phyloP scores from a whole-genome alignment of 2,797 vertebrate genomes.

The Gastrophryne carolinensis region DNA sequence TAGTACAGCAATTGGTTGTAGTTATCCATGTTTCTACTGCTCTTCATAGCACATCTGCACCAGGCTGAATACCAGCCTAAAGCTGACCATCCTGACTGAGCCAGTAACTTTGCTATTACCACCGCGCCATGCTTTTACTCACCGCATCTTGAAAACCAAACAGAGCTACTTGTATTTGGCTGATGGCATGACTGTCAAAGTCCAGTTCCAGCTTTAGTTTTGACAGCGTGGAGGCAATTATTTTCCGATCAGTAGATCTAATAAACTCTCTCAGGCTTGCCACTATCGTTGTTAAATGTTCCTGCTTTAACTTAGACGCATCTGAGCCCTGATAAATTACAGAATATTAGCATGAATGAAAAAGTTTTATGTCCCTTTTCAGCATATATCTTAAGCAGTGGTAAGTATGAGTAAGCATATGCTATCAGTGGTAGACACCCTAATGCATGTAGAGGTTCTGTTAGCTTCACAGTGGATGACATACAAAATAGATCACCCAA shows the following conservation, averaged over 20 bases:
- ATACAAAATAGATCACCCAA: no score
- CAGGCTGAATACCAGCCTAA: no score
- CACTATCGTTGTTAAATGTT: conserved; percentile 88
- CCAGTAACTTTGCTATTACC: not conserved
- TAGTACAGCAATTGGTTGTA: no score
- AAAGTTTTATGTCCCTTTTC: no score
- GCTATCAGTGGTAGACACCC: no score
- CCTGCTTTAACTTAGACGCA: conserved; percentile 83
- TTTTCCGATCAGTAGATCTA: conserved; percentile 92
- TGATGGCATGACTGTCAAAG: conserved; percentile 94
- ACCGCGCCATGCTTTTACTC: conserved; percentile 69
- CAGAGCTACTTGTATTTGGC: conserved; percentile 92
- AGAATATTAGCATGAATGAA: conserved; percentile 9
- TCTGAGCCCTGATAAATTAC: conserved; percentile 78
- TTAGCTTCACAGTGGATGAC: no score
- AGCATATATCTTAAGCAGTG: no score
- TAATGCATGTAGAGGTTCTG: no score
- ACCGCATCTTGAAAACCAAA: conserved; percentile 98
- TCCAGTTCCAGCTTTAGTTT: conserved; percentile 95
- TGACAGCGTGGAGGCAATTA: conserved; percentile 88
- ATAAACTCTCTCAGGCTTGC: conserved; percentile 90
- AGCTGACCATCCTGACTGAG: not conserved
- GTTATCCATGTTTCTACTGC: no score
- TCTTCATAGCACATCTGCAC: no score
- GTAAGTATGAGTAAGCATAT: no score